Evolutionary conservation across 1,140 invertebrate genomes (phyloP), one percentile per base, ranked within the genome.

Genomic region (Amphibalanus amphitrite): DNA sequence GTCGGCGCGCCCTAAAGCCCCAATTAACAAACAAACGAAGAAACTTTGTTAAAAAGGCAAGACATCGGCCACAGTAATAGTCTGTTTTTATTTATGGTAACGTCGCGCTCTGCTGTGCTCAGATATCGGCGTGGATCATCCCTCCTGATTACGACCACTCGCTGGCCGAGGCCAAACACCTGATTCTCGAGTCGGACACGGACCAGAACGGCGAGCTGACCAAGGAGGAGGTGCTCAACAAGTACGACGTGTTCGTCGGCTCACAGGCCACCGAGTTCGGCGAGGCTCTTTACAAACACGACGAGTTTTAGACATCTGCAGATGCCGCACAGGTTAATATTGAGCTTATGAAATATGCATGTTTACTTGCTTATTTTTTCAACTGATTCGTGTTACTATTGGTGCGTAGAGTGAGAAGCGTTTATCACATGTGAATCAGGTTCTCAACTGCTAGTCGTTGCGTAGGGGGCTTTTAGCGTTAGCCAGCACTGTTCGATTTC

Each of bases 251-350:
- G 0, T 99, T 99, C 81, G 96, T 98, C 0, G 95, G 96, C 38
- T 98, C 95, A 25, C 95, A 99, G 80, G 97, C 95, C 0, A 98
- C 96, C 0, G 96, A 98, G 82, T 99, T 98, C 81, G 97, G 97
- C 0, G 94, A 98, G 80, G 95, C 95, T 13, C 82, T 99, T 4
- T 86, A 88, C 0, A 85, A 92, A 76, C 96, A 99, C 78, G 97
- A 99, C 77, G 93, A 95, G 47, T 59, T 59, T 20, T 59, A 59
- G 20, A 13, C 17, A 8, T 6, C 17, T 20, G 20, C 10, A 3
- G 47, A 59, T 59, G 20, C 20, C 23, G 1, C 1, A 20, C 47
- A 8, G 33, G 33, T 17, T 6, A 20, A 23, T 23, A 59, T 59
- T 20, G 47, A 20, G 10, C 3, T 59, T 59, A 20, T 3, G 13